Base-by-base conservation (phyloP, 2,113 vertebrate species). In the Hippocampus abdominalis region DNA sequence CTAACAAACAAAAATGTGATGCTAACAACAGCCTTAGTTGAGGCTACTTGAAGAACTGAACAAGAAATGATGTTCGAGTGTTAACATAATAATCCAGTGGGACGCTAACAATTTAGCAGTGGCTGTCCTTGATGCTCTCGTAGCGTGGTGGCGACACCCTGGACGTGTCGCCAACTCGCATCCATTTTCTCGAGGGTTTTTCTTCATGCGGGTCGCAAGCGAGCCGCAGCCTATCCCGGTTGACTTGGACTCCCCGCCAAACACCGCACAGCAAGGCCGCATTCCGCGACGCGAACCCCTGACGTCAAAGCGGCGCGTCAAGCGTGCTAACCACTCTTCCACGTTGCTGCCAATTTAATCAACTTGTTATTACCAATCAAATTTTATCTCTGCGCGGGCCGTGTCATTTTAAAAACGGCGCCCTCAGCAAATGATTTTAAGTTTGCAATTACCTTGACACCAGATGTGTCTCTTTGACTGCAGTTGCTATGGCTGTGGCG, bases 331-430 rank as follows among this genome's bases (percentile, higher is more conserved):
- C 8, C 51, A 23, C 51, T 54, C 51, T 23, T 54, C n/a, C 21
- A 44, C 40, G 4, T 23, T 57, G 39, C 12, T 72, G 70, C 25
- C 63, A 57, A 72, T 57, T 39, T 42, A 61, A 53, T 60, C 72
- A 59, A 59, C 53, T 39, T 64, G 73, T 32, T 16, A 71, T 44
- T 25, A n/a, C 21, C n/a, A 39, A 68, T 76, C 11, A 64, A 69
- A 42, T 74, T 69, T 64, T 36, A 75, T 78, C 61, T 21, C 65
- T 48, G 32, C 36, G n/a, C 48, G 53, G 48, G 18, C 16, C 63
- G 4, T 27, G 60, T 48, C 62, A 40, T 62, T 56, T 63, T 57
- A 53, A 62, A 69, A 76, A 60, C 20, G 2, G 16, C 1, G 18
- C 39, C 27, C 46, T 51, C 25, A 53, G 21, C 69, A 44, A 44